Conservation (phyloP, 2,113 vertebrate species). For the Vidua macroura region DNA sequence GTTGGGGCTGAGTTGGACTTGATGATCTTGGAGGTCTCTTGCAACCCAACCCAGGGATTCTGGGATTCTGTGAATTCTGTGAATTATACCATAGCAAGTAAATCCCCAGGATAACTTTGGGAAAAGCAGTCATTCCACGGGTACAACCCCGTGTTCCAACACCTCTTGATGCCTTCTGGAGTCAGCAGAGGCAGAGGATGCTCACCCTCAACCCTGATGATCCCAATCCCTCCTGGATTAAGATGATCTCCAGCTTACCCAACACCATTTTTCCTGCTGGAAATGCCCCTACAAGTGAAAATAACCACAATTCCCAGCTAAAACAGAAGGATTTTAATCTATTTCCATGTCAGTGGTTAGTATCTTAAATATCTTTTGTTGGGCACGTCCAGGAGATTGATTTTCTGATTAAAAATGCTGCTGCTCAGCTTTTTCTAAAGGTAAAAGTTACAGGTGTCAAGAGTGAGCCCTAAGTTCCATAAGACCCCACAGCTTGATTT, state of each 20-base stretch:
- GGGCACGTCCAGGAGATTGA: accelerated
- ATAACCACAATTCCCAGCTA: neutral
- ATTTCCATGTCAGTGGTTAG: neutral
- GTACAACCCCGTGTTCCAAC: no score
- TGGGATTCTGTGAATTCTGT: neutral
- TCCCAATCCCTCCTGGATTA: neutral
- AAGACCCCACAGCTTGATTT: neutral
- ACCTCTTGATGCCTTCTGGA: neutral
- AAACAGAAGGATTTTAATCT: neutral
- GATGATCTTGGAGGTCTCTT: neutral
- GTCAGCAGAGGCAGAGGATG: neutral
- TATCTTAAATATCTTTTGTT: no score
- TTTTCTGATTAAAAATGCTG: neutral
- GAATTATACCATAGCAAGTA: neutral
- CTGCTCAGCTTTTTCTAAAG: neutral
- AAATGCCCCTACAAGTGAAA: neutral
- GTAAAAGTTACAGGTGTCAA: neutral
- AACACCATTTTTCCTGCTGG: neutral
- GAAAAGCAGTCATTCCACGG: neutral
- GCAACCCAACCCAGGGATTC: neutral
- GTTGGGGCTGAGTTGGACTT: no score
- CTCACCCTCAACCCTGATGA: neutral
- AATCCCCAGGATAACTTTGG: neutral
- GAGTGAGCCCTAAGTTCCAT: neutral
- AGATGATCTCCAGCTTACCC: neutral